Evolutionary conservation across 1,140 invertebrate genomes (phyloP), one percentile per base, ranked within the genome.

Genomic region (Anoplolepis gracilipes): DNA sequence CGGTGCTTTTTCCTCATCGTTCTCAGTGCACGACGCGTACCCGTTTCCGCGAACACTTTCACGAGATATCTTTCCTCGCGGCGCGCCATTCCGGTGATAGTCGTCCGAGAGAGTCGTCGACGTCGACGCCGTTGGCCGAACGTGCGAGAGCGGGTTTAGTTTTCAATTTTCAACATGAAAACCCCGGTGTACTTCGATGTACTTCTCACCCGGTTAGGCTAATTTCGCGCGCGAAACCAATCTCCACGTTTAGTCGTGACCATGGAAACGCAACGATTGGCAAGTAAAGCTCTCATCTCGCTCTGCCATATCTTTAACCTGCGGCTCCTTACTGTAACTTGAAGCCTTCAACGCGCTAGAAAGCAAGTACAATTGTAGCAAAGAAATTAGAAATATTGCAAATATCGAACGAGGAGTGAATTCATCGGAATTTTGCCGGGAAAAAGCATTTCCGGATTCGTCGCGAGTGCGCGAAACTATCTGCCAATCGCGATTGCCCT

Each of bases 21-120:
- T 55, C 42, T 19, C 33, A 22, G 36, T 76, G 16, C 59, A 39
- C 10, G 39, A 1, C 25, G 55, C 19, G 64, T 81, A 28, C 42
- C 62, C 85, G 84, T 82, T 85, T 57, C 70, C 33, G 16, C 65
- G 69, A 73, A 61, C 25, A 36, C 39, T 36, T 73, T 78, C 59
- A 59, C 36, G 62, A 30, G 62, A 42, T 46, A 55, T 30, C 30
- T 59, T 62, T 55, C 65, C 36, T 73, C 30, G 36, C 36, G 10
- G 30, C 4, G 1, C 22, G 13, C 16, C 59, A 57, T 85, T 59
- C 36, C 42, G 28, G 57, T 46, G 84, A 77, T 36, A 33, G 36
- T 36, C 49, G 59, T 81, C 78, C 64, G 25, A 69, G 22, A 36
- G 36, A n/a, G n/a, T n/a, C n/a, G n/a, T n/a, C n/a, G n/a, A 53